Percentiles rank a stretch among this genome's conserved stretches.
Conservation (phyloP, 2,113 vertebrate genomes). For the Nibea coibor region DNA sequence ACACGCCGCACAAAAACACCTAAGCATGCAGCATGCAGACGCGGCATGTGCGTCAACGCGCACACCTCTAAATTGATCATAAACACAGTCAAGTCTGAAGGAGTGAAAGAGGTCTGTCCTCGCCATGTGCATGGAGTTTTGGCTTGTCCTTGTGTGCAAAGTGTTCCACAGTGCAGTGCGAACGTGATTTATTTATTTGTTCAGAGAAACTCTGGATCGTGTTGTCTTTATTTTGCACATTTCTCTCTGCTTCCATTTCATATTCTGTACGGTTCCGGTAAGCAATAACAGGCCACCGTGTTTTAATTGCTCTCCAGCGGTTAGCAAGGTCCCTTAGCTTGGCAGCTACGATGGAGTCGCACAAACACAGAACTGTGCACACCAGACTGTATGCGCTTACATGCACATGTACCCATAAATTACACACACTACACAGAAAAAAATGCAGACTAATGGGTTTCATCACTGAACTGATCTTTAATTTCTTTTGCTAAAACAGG, state of each 20-base stretch:
- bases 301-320: constrained; percentile 54
- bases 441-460: background rate
- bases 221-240: constrained; percentile 28
- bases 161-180: constrained; percentile 22
- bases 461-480: background rate
- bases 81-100: constrained; percentile 28
- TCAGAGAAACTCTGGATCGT: constrained; percentile 29
- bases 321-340: constrained; percentile 28
- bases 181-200: constrained; percentile 61
- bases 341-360: constrained; percentile 22
- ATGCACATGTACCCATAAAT: background rate
- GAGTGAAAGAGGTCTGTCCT: constrained; percentile 4
- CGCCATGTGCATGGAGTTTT: constrained; percentile 31
- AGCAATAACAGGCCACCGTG: constrained; percentile 52
- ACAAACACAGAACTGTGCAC: background rate
- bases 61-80: constrained; percentile 31
- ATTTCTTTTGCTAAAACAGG: background rate
- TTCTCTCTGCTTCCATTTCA: constrained; percentile 25
- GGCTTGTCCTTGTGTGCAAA: constrained; percentile 26
- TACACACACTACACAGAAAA: too few species aligned
- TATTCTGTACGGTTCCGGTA: constrained; percentile 37
- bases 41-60: background rate
- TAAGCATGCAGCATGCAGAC: background rate
- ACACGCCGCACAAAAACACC: background rate
- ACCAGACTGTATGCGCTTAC: background rate